Evolutionary conservation across 2,888 invertebrate genomes (phyloP).

Genomic region (Drosophila neotestacea): DNA sequence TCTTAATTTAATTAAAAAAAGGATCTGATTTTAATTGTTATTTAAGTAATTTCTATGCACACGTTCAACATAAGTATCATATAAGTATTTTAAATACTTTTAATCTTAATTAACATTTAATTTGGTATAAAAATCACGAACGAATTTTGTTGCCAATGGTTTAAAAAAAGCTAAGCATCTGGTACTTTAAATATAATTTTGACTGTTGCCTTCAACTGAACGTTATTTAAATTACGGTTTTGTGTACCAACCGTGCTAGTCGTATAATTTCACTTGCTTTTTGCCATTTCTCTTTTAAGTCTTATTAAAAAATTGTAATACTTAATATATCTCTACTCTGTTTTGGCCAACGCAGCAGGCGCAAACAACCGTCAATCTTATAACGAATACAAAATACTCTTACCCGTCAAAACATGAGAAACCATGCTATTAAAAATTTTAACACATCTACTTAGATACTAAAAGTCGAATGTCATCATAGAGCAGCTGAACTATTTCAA

Average conservation of each 20-base stretch:
- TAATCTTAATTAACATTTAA: constrained; percentile 3
- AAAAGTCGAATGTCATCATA: no score
- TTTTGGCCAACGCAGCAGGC: constrained; percentile 18
- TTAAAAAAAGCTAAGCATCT: constrained; percentile 3
- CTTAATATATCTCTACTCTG: constrained; percentile 21
- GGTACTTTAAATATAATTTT: constrained; percentile 17
- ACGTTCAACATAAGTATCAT: no score
- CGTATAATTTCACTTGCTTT: constrained; percentile 24
- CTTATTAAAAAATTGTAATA: constrained; percentile 44
- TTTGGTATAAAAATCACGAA: not conserved
- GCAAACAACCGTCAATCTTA: not conserved
- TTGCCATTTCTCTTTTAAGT: constrained; percentile 18
- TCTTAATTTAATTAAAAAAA: not conserved
- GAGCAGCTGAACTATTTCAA: not conserved
- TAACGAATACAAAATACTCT: constrained; percentile 21
- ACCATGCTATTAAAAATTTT: not conserved
- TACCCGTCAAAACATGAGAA: not conserved
- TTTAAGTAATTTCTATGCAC: no score
- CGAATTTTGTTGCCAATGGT: constrained; percentile 5
- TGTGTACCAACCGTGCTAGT: not conserved
- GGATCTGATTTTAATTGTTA: not conserved
- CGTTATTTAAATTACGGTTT: constrained; percentile 25
- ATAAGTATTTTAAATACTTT: no score
- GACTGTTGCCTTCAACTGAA: constrained; percentile 17
- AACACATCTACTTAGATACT: no score